Conservation (phyloP, 1,140 invertebrate species). For the Ctenoplectra terminalis region DNA sequence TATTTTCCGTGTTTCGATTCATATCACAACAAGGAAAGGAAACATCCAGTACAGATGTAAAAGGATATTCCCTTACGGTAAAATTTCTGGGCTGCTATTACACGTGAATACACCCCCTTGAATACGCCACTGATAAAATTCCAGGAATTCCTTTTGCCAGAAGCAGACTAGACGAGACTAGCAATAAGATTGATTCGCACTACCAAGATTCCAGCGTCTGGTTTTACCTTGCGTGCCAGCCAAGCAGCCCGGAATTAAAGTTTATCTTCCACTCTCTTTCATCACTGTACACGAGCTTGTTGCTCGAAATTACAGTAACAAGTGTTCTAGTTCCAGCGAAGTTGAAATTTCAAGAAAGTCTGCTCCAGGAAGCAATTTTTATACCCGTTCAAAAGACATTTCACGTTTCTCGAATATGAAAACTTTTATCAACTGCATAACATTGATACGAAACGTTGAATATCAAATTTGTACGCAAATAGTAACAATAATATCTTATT, state of each 20-base stretch:
- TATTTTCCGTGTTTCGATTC: not conserved
- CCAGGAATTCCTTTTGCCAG: slow-evolving; percentile 45
- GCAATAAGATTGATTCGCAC: slow-evolving; percentile 41
- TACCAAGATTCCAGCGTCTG: slow-evolving; percentile 41
- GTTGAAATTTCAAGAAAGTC: not conserved
- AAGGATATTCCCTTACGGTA: not conserved
- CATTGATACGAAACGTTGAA: too few species aligned
- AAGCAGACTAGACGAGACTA: slow-evolving; percentile 35
- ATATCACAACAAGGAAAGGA: not conserved
- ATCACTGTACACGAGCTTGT: not conserved
- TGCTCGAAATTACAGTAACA: slow-evolving; percentile 1
- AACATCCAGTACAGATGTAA: not conserved
- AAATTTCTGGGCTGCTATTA: not conserved
- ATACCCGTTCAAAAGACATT: too few species aligned
- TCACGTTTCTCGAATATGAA: not conserved
- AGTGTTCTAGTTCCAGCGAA: not conserved
- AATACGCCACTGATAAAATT: slow-evolving; percentile 37
- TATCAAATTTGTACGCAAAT: too few species aligned
- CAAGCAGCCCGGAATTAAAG: slow-evolving; percentile 8
- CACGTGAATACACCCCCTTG: not conserved
- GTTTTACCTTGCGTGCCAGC: slow-evolving; percentile 22
- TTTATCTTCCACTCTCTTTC: not conserved
- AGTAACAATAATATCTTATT: too few species aligned
- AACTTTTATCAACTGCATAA: too few species aligned
- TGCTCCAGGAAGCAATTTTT: not conserved